Conservation (phyloP, 2,797 vertebrate species). For the Poecilia velifera region DNA sequence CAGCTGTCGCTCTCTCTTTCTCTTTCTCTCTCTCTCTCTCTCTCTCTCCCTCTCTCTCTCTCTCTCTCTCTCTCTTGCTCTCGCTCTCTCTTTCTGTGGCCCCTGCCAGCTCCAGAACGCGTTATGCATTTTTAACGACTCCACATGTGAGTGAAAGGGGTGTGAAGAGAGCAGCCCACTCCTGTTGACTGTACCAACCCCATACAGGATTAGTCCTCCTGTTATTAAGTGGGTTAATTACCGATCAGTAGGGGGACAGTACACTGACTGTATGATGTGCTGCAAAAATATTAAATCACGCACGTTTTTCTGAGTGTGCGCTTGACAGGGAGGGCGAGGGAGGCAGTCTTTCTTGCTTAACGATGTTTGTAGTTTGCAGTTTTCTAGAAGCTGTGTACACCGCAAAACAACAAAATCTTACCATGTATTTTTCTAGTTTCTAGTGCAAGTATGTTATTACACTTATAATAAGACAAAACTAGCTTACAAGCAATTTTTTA, state of each 20-base stretch:
- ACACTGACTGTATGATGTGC: conserved; percentile 43
- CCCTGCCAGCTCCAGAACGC: conserved; percentile 32
- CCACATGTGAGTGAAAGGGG: conserved; percentile 11
- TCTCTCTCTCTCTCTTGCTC: conserved; percentile 43
- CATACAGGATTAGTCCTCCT: conserved; percentile 52
- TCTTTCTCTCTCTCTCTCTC: conserved; percentile 45
- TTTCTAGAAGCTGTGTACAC: background rate
- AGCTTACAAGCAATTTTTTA: too few relatives aligned
- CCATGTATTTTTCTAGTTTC: too few relatives aligned
- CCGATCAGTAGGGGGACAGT: conserved; percentile 42
- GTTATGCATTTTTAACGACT: conserved; percentile 70
- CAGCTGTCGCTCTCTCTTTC: conserved; percentile 49
- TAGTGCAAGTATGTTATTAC: too few relatives aligned
- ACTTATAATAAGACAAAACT: too few relatives aligned
- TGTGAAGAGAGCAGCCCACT: conserved; percentile 30
- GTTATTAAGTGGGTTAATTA: conserved; percentile 64
- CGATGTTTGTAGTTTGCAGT: background rate
- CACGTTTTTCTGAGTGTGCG: background rate
- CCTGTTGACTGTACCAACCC: conserved; percentile 39
- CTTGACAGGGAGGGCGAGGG: background rate
- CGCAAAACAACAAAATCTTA: too few relatives aligned
- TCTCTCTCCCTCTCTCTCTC: conserved; percentile 29
- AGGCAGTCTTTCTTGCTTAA: background rate
- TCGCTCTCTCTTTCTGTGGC: conserved; percentile 46
- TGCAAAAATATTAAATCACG: conserved; percentile 60